These are phyloP conservation scores for Diachasmimorpha longicaudata DNA, from an alignment of 1,140 invertebrate species.

Conservation along the genomic window DNA sequence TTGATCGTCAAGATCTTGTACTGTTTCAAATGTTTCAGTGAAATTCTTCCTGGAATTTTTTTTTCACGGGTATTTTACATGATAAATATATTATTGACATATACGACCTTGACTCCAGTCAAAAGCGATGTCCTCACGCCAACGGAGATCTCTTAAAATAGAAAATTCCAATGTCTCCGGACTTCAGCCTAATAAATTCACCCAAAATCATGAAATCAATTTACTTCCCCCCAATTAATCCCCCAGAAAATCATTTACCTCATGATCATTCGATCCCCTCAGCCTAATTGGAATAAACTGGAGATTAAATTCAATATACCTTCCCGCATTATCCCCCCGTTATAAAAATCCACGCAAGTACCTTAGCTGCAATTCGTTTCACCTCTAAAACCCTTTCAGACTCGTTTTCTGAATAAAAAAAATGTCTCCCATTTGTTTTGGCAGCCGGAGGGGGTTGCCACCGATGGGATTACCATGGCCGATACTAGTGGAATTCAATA, in stretches of 20 bases:
- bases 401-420: background rate
- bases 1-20: no score
- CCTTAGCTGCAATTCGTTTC: background rate
- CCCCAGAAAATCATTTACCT: background rate
- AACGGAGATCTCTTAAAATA: no score
- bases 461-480: slow-evolving; percentile 16
- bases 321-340: background rate
- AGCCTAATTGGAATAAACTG: background rate
- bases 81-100: no score
- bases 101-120: no score
- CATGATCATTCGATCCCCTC: background rate
- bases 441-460: background rate
- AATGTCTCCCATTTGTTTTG: background rate
- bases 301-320: background rate
- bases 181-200: background rate
- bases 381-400: background rate
- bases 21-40: no score
- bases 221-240: background rate
- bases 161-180: no score
- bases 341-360: background rate
- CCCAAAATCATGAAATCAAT: background rate
- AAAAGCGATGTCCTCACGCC: no score
- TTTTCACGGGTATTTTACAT: no score
- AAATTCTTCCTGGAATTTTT: no score
- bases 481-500: slow-evolving; percentile 59